Evolutionary conservation across 2,888 invertebrate genomes (phyloP), one percentile per base, ranked within the genome.

Genomic region (Callosobruchus maculatus): DNA sequence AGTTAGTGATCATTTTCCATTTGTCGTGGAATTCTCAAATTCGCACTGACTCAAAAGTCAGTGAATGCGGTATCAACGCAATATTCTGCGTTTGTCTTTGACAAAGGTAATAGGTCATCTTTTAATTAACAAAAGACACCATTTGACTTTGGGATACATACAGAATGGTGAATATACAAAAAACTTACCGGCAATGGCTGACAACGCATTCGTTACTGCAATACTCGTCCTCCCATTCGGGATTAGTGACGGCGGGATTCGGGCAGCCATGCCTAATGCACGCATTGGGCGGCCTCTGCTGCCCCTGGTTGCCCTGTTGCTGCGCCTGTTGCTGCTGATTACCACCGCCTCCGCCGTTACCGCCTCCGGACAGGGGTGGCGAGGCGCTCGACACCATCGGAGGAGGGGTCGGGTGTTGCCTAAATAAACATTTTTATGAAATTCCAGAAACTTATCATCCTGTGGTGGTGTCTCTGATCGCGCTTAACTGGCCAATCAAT

Each of bases 141-240:
- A n/a, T n/a, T n/a, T n/a, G n/a, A n/a, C 96, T 88, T 95, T 95
- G 92, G 75, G 90, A 90, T 80, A 82, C 82, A 49, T 7, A 26
- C 2, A 26, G 7, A 26, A 4, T 26, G 9, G n/a, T 67, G 70
- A 70, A 5, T 20, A 21, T 18, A 70, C n/a, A 21, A 1, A 9
- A 22, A 71, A 74, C 86, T 84, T 86, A 93, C 93, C 96, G 94
- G 93, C 97, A 97, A 88, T 98, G 97, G 87, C 94, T 95, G 86
- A 97, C 96, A 79, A 97, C 97, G 89, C 97, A 98, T 88, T 97
- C 97, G 88, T 97, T 97, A 88, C 97, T 96, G 90, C 97, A 98
- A 88, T 97, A 98, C 87, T 97, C 97, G 86, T 96, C 96, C 87
- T 97, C 97, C 97, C 97, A 97, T 88, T 97, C 97, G 78, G 94